Evolutionary conservation across 2,888 invertebrate genomes (phyloP), one percentile per base, ranked within the genome.

Genomic region (Netelia inedita): DNA sequence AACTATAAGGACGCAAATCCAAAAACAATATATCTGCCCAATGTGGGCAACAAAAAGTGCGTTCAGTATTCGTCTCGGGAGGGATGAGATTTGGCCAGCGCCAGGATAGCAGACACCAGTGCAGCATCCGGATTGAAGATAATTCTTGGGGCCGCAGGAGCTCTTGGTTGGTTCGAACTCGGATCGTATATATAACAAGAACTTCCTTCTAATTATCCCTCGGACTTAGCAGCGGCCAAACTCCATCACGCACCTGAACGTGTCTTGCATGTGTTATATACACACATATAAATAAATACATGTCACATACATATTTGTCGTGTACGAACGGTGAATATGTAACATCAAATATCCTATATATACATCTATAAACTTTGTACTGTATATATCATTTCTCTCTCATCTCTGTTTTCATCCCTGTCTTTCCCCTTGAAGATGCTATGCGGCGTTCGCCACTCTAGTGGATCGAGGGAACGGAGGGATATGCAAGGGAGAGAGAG

Each of bases 191-290:
- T 57, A 57, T 61, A 85, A 85, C 85, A 72, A 86, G 85, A 89
- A 88, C 80, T 89, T 85, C 84, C 88, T 88, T 89, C 89, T 90
- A 90, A 90, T 90, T 90, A 90, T 90, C 89, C 87, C 81, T 83
- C 84, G 83, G 87, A 85, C 83, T 81, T 85, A 78, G 76, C 68
- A 83, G 82, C 85, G 71, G 79, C 82, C 85, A 72, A 81, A 81
- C 80, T 84, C 80, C 84, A 81, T 84, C 84, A 78, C 75, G 79
- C 83, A 80, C 83, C 75, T 75, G 75, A 79, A 83, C 68, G 69
- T 68, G 84, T 66, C 61, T 78, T 63, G 78, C 78, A 23, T 72
- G 41, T 57, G 8, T 55, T 72, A 79, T 55, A 65, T 69, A 46
- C 14, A 46, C 1, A 72, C 35, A 65, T 63, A 65, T 43, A 41